Percentiles rank a stretch among this genome's conserved stretches.
Evolutionary conservation across 2,888 invertebrate species (phyloP).

Genomic region (Piscicola geometra): DNA sequence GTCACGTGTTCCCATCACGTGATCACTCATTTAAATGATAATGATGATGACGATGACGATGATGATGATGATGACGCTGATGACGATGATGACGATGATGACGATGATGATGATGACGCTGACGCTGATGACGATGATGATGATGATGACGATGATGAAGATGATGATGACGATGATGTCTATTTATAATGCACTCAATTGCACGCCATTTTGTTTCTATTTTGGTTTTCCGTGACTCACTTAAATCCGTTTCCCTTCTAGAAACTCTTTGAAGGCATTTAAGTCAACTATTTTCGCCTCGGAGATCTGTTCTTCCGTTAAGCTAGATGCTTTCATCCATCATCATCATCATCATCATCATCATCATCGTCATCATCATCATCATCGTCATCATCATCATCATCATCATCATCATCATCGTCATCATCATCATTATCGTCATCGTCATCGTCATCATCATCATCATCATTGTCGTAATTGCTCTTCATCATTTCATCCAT

Average conservation of each 20-base stretch:
- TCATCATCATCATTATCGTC: slow-evolving; percentile 2
- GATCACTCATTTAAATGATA: no score
- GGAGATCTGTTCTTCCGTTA: slow-evolving; percentile 1
- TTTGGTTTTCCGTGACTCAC: no score
- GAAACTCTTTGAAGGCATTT: no score
- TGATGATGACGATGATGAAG: slow-evolving; percentile 30
- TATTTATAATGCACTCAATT: no score
- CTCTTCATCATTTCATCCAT: no score
- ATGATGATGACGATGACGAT: slow-evolving; percentile 36
- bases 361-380: slow-evolving; percentile 31
- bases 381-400: slow-evolving; percentile 27
- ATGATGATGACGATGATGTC: slow-evolving; percentile 21
- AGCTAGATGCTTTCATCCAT: neutral
- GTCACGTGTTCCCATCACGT: no score
- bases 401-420: slow-evolving; percentile 26
- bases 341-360: neutral
- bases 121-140: slow-evolving; percentile 38
- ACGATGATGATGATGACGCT: slow-evolving; percentile 37
- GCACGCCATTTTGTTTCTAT: no score
- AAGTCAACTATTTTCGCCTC: no score
- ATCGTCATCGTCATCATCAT: slow-evolving; percentile 5
- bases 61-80: slow-evolving; percentile 35
- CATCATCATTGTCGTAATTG: slow-evolving; percentile 1
- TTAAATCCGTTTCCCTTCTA: no score
- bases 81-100: slow-evolving; percentile 37